Evolutionary conservation across 23 tunicate genomes (phyloP).

Genomic region (Trididemnum clinides): DNA sequence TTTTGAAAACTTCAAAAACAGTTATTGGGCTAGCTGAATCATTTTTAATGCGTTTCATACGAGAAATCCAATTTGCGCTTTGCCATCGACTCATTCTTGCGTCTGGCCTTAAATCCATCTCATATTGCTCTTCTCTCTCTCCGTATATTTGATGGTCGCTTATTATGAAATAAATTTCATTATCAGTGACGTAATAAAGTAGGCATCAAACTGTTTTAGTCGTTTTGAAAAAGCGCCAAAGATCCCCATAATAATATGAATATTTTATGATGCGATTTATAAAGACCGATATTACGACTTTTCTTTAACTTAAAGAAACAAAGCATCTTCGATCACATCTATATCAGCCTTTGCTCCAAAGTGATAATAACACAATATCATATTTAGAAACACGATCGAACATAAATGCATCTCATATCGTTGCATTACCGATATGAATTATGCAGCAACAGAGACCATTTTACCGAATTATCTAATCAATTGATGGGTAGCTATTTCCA

Average conservation of each 20-base stretch:
- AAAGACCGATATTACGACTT: neutral
- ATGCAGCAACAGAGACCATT: no score
- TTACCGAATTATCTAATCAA: no score
- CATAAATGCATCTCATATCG: no score
- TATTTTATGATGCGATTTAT: constrained; percentile 15
- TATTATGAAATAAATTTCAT: constrained; percentile 4
- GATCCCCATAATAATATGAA: neutral
- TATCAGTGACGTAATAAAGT: neutral
- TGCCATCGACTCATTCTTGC: neutral
- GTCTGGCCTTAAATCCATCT: neutral
- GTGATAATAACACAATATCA: neutral
- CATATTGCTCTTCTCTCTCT: no score
- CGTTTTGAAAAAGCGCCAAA: neutral
- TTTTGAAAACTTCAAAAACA: no score
- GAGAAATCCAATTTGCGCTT: constrained; percentile 1
- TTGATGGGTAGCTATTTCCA: no score
- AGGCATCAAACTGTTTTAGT: neutral
- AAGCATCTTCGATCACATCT: neutral
- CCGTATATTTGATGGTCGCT: constrained; percentile 1
- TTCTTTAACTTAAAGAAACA: neutral
- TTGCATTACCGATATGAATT: no score
- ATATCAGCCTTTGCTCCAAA: neutral
- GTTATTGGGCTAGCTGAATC: no score
- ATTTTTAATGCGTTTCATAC: no score
- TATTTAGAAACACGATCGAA: neutral